Evolutionary conservation across 1,140 invertebrate genomes (phyloP).

Genomic region (Propsilocerus akamusi): DNA sequence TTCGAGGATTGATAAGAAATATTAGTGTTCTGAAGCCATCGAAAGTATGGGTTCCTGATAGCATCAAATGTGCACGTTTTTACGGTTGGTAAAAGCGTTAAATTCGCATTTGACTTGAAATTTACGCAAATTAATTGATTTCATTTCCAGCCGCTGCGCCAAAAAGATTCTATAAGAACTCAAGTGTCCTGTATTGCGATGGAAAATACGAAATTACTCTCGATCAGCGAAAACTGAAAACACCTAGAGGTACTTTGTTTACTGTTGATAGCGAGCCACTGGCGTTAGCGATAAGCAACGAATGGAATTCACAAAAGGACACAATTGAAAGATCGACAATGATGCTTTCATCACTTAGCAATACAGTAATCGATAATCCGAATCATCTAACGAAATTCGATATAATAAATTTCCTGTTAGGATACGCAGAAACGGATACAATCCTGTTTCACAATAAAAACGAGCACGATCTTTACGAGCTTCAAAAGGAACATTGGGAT

Average conservation of each 20-base stretch:
- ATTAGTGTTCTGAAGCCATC: no score
- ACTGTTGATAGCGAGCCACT: constrained; percentile 67
- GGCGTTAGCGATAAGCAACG: constrained; percentile 73
- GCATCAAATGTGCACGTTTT: no score
- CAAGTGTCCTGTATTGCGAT: constrained; percentile 38
- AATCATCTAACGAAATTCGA: constrained; percentile 54
- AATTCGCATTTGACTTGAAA: not conserved
- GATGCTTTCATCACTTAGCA: constrained; percentile 84
- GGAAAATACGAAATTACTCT: constrained; percentile 54
- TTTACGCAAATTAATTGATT: not conserved
- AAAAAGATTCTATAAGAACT: constrained; percentile 52
- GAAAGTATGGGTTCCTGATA: no score
- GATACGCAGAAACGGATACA: constrained; percentile 78
- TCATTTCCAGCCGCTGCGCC: constrained; percentile 22
- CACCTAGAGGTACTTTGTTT: constrained; percentile 61
- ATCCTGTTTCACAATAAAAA: constrained; percentile 53
- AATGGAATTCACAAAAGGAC: constrained; percentile 79
- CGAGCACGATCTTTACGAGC: constrained; percentile 45
- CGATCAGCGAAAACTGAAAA: constrained; percentile 74
- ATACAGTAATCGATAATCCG: constrained; percentile 83
- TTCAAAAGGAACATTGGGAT: constrained; percentile 71
- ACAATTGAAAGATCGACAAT: constrained; percentile 59
- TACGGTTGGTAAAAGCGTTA: not conserved
- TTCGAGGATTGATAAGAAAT: no score
- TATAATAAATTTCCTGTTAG: constrained; percentile 57